Evolutionary conservation across 2,113 vertebrate genomes (phyloP).

Genomic region (Smithornis capensis): DNA sequence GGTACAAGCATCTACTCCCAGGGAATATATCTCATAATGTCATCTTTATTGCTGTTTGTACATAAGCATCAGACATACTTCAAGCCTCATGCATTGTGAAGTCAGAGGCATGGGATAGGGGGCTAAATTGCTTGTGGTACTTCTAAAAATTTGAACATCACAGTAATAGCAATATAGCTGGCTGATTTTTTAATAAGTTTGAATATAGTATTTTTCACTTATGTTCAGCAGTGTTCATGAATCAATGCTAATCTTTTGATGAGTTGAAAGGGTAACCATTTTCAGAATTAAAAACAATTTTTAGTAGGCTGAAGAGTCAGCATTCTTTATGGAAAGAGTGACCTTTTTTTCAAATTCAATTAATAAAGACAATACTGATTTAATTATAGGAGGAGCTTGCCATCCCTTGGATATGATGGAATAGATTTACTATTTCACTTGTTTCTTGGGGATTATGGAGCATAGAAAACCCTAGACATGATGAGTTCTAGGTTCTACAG

Average conservation of each 20-base stretch:
- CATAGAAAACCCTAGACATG: background rate
- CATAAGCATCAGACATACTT: background rate
- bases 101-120: background rate
- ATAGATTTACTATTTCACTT: background rate
- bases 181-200: background rate
- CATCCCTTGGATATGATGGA: background rate
- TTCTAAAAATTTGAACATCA: background rate
- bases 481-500: background rate
- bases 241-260: constrained; percentile 8
- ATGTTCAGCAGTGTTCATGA: background rate
- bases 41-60: background rate
- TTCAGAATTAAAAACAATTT: background rate
- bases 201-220: background rate
- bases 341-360: background rate
- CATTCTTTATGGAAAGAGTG: background rate
- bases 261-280: background rate
- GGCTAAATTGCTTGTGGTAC: background rate
- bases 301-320: background rate
- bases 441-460: background rate
- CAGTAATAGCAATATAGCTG: background rate
- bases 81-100: background rate
- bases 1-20: background rate
- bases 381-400: background rate
- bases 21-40: background rate
- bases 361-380: background rate